These are phyloP conservation scores for Caenorhabditis latens DNA, from an alignment of 1,140 invertebrate species.

Conservation along the genomic window DNA sequence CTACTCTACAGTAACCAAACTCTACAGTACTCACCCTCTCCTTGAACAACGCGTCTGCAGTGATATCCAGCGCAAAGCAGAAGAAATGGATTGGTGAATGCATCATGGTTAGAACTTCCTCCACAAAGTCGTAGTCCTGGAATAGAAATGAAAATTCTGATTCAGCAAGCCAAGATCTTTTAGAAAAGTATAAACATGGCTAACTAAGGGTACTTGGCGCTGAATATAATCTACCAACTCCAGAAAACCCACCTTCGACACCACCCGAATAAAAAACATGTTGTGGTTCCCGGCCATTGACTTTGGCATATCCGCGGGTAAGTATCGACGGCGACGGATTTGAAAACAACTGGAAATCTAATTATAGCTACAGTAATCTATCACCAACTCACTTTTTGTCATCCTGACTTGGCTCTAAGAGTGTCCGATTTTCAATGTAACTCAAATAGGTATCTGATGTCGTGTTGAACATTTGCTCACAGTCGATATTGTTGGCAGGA, in stretches of 20 bases:
- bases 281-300: slow-evolving; percentile 20
- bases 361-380: neutral
- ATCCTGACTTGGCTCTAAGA: neutral
- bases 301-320: slow-evolving; percentile 2
- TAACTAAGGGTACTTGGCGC: too few relatives aligned
- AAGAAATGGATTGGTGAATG: slow-evolving; percentile 57
- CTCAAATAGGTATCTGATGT: neutral
- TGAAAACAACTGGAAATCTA: slow-evolving; percentile 7
- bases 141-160: neutral
- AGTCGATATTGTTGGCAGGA: slow-evolving; percentile 18
- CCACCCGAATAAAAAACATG: slow-evolving; percentile 29
- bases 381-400: slow-evolving; percentile 22
- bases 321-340: slow-evolving; percentile 23
- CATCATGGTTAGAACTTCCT: slow-evolving; percentile 47
- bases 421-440: slow-evolving; percentile 24
- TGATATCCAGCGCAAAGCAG: slow-evolving; percentile 23
- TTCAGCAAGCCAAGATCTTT: neutral
- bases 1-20: too few relatives aligned
- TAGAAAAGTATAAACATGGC: neutral
- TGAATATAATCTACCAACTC: too few relatives aligned
- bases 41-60: neutral
- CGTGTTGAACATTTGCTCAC: slow-evolving; percentile 23
- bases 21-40: neutral
- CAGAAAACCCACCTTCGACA: neutral
- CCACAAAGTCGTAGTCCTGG: slow-evolving; percentile 51